phyloP scores from a whole-genome alignment of 2,888 invertebrate species.

The Catocala fraxini region DNA sequence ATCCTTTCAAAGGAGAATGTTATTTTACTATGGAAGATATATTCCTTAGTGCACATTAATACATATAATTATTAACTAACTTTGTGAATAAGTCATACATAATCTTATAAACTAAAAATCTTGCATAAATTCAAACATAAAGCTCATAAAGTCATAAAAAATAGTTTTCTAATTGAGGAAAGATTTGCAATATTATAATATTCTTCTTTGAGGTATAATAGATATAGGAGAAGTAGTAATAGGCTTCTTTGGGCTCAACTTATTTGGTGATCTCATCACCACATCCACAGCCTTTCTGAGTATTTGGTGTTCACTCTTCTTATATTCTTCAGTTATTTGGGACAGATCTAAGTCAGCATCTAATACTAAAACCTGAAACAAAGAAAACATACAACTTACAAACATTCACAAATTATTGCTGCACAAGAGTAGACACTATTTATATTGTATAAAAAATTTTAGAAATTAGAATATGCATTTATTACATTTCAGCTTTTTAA shows the following conservation, averaged over 20 bases:
- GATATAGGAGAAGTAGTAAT: slow-evolving; percentile 75
- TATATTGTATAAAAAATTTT: too few relatives aligned
- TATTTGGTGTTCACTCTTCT: slow-evolving; percentile 87
- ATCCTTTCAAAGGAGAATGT: too few relatives aligned
- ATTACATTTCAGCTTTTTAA: too few relatives aligned
- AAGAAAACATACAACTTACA: not conserved
- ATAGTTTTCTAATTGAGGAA: not conserved
- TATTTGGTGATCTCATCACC: slow-evolving; percentile 82
- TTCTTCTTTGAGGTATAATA: slow-evolving; percentile 73
- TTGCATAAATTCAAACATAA: slow-evolving; percentile 17
- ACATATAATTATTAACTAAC: not conserved
- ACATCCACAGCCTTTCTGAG: slow-evolving; percentile 81
- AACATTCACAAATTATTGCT: too few relatives aligned
- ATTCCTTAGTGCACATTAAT: not conserved
- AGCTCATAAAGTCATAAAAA: not conserved
- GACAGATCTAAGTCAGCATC: slow-evolving; percentile 90
- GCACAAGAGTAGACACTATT: too few relatives aligned
- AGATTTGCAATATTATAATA: slow-evolving; percentile 62
- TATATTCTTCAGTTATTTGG: slow-evolving; percentile 89
- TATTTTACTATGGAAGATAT: too few relatives aligned
- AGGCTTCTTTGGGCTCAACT: slow-evolving; percentile 82
- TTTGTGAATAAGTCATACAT: slow-evolving; percentile 30
- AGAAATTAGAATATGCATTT: too few relatives aligned
- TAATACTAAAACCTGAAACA: slow-evolving; percentile 88
- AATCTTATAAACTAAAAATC: slow-evolving; percentile 38